Evolutionary conservation across 2,888 invertebrate species (phyloP), one percentile per base, ranked within the genome.

Genomic region (Thereva unica): DNA sequence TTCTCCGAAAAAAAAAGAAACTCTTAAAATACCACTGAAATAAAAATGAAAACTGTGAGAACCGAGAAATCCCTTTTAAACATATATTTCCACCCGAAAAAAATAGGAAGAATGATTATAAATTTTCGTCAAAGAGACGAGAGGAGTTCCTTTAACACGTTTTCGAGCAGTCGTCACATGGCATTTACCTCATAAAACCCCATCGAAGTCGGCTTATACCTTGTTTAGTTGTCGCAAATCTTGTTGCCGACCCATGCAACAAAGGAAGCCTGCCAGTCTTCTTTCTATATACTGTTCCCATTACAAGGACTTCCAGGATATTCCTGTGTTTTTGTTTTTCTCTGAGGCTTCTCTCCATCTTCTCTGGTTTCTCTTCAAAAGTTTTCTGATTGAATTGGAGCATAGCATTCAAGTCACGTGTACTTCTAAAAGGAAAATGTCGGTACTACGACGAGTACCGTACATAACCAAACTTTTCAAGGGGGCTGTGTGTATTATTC

Each of bases 351-450:
- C 50, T 12, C 50, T 23, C 50, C 61, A 41, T 61, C 61, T 40
- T 44, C 61, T 41, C 38, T 40, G 41, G 40, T 50, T 61, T 61
- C 61, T 10, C 12, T 23, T 23, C 23, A 61, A 61, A 61, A 50
- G n/a, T n/a, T 61, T 61, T 50, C 50, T 61, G 61, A 61, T 61
- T 61, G 61, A 61, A 61, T 61, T 61, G 61, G 50, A 61, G 47
- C 50, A 50, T 12, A 23, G 61, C n/a, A 61, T 61, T 61, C 61
- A 61, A 61, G 61, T 61, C 61, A 61, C 61, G 61, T 61, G 61
- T 61, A n/a, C 61, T 49, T 40, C 61, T 61, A 61, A 61, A 61
- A 61, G 61, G 61, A 61, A 61, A 61, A 49, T 61, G 61, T 61
- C 49, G 23, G 23, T 23, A 23, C 23, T 23, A 23, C 23, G 23